A percentile compares a stretch with the other conserved stretches of the same genome.
Conservation (phyloP, 2,797 vertebrate genomes). For the Hapalemur alaotrensis region DNA sequence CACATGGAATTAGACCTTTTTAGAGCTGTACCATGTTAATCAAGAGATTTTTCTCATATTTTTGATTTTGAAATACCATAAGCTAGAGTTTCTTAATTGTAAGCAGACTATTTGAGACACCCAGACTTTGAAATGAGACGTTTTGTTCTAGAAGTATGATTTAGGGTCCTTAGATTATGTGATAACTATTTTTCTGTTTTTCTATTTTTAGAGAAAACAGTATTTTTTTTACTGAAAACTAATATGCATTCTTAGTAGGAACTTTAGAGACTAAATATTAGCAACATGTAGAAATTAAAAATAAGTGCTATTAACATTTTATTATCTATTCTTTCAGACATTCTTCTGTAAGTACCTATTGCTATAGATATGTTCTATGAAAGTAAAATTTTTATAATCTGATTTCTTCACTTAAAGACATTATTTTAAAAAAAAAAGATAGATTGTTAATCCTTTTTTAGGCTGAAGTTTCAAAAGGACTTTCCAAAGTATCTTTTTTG, state of each 20-base stretch:
- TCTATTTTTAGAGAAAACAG: neutral
- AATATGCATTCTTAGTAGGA: neutral
- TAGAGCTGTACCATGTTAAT: neutral
- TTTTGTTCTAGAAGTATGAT: neutral
- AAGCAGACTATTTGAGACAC: neutral
- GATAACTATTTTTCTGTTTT: neutral
- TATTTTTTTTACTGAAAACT: neutral
- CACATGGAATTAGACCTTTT: neutral
- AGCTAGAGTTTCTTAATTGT: neutral
- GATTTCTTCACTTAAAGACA: neutral
- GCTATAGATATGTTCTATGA: neutral
- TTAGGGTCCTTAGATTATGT: neutral
- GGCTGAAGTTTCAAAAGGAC: neutral
- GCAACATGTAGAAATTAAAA: conserved; percentile 4
- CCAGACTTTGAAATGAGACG: neutral
- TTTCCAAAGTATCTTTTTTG: neutral
- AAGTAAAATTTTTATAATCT: neutral
- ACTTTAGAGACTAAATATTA: neutral
- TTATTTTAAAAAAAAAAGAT: neutral
- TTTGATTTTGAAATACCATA: neutral
- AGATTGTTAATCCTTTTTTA: neutral
- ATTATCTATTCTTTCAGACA: neutral
- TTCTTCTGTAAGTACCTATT: neutral
- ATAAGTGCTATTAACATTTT: neutral
- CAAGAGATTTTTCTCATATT: neutral